Conservation (phyloP, 2,113 vertebrate genomes). For the Melanerpes formicivorus region DNA sequence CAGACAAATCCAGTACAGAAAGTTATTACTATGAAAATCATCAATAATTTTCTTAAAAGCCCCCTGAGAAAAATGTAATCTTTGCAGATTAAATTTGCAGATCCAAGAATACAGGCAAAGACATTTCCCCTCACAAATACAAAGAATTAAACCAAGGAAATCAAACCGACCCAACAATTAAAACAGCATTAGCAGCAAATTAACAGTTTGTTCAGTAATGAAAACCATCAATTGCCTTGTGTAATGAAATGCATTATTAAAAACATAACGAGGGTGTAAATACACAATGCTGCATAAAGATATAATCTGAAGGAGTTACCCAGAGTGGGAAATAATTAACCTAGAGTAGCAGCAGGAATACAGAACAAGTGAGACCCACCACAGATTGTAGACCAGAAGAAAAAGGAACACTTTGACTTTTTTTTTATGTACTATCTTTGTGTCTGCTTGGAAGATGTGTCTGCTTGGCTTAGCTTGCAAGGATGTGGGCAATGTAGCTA, state of each 20-base stretch:
- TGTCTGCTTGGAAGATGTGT: not conserved
- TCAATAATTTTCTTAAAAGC: not conserved
- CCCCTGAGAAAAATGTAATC: not conserved
- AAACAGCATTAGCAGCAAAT: conserved; percentile 47
- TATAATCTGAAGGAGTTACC: conserved; percentile 16
- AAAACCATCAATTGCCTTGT: conserved; percentile 56
- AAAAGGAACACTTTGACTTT: not conserved
- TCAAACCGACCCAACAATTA: conserved; percentile 48
- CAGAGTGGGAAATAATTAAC: not conserved
- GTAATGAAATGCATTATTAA: conserved; percentile 69
- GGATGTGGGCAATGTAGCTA: not conserved
- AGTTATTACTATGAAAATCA: not conserved
- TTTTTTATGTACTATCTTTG: not conserved
- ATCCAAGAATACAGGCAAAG: not conserved
- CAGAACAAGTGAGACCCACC: not conserved
- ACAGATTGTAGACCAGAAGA: not conserved
- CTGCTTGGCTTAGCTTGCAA: not conserved
- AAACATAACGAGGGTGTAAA: conserved; percentile 52
- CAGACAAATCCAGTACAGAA: not conserved
- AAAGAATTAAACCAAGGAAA: conserved; percentile 47
- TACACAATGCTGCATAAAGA: conserved; percentile 39
- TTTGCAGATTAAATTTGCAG: not conserved
- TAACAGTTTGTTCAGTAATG: conserved; percentile 59
- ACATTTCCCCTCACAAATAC: not conserved
- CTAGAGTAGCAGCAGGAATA: not conserved